Base-by-base conservation (phyloP, 2,888 invertebrate species). In the Leucophenga montana region DNA sequence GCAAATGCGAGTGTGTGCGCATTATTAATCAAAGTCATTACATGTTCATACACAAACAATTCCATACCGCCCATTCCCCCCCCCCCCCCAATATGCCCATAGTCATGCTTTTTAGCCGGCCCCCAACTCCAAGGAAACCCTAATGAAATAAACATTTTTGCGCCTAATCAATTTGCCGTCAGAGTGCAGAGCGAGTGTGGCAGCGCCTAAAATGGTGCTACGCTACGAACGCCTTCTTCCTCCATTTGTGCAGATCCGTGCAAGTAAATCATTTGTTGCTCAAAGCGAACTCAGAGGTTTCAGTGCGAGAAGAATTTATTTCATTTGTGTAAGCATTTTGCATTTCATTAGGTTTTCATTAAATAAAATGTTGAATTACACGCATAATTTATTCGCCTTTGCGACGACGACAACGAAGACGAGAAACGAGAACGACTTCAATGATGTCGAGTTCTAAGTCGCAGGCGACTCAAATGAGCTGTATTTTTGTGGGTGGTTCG, bases 331-430 rank as follows among this genome's bases (percentile, higher is more conserved):
- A 83, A 83, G 81, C 75, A 79, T 85, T 85, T 85, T 85, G 86
- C 85, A 85, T 85, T 85, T 85, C 85, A 84, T 85, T 85, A 85
- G 81, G 78, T 83, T 85, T 85, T 85, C 86, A 86, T 86, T 85
- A 86, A 85, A 85, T 83, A 85, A 85, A 86, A 85, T 85, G 86
- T 84, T 80, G 82, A 85, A 86, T 85, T 86, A 85, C 84, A 85
- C 85, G 85, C 85, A 85, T 84, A 86, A 86, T 85, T 85, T 85
- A 84, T 85, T 85, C 76, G 61, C 53, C 61, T 62, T 16, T 31
- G 46, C 27, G 33, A 22, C 22, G 14, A 67, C 44, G 9, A 20
- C 67, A 56, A 22, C 48, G 50, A 50, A 1, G 39, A 39, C 39
- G 39, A 39, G 1, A n/a, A n/a, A n/a, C n/a, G n/a, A n/a, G n/a